A percentile compares a stretch with the other conserved stretches of the same genome.
These are phyloP conservation scores for Teleiodes luculella DNA, from an alignment of 2,888 invertebrate species.

Conservation along the genomic window DNA sequence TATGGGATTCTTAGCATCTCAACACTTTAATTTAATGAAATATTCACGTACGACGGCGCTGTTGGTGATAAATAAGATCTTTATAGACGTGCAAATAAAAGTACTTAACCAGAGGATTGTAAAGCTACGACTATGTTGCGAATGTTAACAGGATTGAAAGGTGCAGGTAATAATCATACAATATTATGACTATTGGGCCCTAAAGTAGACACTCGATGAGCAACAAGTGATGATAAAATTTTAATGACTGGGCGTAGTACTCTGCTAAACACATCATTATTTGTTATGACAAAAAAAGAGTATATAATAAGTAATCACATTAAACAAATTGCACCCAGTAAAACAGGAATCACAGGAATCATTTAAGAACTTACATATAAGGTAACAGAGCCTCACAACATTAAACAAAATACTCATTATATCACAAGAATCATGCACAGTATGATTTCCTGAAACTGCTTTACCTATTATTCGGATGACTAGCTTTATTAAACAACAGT, in stretches of 20 bases:
- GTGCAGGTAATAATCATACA: not conserved
- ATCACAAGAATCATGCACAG: no score
- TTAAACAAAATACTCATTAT: no score
- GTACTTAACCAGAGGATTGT: no score
- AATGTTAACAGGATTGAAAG: not conserved
- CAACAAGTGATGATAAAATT: not conserved
- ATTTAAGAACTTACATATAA: no score
- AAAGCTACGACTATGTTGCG: not conserved
- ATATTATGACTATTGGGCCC: not conserved
- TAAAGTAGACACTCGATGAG: not conserved
- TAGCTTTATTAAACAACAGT: not conserved
- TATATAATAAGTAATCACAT: no score
- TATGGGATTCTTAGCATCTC: slow-evolving; percentile 32
- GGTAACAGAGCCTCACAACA: no score
- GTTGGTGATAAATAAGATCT: slow-evolving; percentile 7
- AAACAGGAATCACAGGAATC: no score
- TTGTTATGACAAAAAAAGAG: no score
- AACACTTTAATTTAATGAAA: slow-evolving; percentile 31
- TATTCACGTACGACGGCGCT: slow-evolving; percentile 6
- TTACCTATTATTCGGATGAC: not conserved
- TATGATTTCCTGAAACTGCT: not conserved
- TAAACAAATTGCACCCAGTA: no score
- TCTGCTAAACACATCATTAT: no score
- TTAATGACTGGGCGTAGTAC: no score
- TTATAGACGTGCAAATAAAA: slow-evolving; percentile 6